Evolutionary conservation across 1,140 invertebrate genomes (phyloP), one percentile per base, ranked within the genome.

Genomic region (Magallana gigas): DNA sequence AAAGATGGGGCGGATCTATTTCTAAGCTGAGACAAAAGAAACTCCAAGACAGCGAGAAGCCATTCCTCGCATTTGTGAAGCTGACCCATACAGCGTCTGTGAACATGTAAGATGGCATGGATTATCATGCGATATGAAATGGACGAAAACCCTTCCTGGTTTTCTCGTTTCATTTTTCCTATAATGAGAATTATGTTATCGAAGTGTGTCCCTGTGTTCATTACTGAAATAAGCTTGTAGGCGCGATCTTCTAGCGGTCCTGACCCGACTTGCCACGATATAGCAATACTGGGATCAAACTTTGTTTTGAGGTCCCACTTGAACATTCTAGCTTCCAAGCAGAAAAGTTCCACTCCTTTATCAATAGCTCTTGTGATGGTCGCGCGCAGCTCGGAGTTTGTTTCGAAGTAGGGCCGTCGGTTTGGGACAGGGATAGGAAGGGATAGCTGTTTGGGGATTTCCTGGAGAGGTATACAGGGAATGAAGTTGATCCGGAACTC

Each of bases 401-500:
- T 62, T 16, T 80, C 88, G 8, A 81, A 59, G 56, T 88, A 71
- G 3, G 88, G 88, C 84, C 88, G 62, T 80, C 88, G 86, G 85
- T 85, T 86, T 9, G 88, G 85, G 16, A 88, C 81, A 8, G 88
- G 88, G 16, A 85, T 85, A 5, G 29, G 59, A 29, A 88, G 57
- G 3, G 48, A 57, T 59, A 86, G 12, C 23, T 88, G 88, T 64
- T 86, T 88, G 3, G 88, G 88, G 14, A 88, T 56, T 58, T 88
- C 85, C 57, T 29, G 56, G 6, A 88, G 57, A 11, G 81, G 83
- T 71, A 88, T 80, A 57, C 85, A 86, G 3, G 88, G 88, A 8
- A 88, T 76, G 12, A 86, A 68, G 23, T 88, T 88, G 18, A 88
- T 60, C n/a, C 83, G 84, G 85, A 83, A 88, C 9, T 84, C 68